These are phyloP conservation scores for Daktulosphaira vitifoliae DNA, from an alignment of 1,140 invertebrate species.

Conservation along the genomic window DNA sequence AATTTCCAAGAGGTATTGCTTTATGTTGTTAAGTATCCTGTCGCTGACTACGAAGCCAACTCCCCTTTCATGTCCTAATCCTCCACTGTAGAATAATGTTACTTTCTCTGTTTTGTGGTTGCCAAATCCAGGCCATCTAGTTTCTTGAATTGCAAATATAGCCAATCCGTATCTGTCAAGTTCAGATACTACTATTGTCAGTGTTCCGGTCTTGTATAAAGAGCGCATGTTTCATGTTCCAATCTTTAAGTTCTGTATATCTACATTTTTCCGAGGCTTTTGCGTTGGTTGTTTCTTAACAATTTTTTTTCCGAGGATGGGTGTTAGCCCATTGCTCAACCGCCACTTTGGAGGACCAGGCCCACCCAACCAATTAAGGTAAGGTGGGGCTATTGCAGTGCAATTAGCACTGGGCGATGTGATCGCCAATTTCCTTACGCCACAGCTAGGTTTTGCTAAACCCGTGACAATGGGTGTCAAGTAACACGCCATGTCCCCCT, in stretches of 20 bases:
- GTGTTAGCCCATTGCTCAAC: neutral
- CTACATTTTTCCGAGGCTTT: slow-evolving; percentile 2
- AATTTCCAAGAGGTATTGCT: slow-evolving; percentile 10
- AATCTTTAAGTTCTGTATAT: neutral
- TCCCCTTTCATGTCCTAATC: neutral
- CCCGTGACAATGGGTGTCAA: too few species aligned
- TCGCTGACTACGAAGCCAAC: neutral
- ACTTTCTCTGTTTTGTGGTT: neutral
- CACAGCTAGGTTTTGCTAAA: too few species aligned
- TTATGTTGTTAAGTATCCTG: slow-evolving; percentile 12
- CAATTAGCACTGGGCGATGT: neutral
- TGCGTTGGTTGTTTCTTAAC: slow-evolving; percentile 10
- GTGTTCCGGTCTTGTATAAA: neutral
- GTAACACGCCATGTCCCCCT: too few species aligned
- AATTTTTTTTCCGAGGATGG: slow-evolving; percentile 12
- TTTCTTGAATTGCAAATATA: slow-evolving; percentile 32
- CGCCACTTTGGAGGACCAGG: neutral
- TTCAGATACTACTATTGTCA: slow-evolving; percentile 25
- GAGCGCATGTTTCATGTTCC: slow-evolving; percentile 35
- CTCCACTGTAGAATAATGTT: slow-evolving; percentile 5
- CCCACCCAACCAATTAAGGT: slow-evolving; percentile 2
- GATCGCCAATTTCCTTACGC: too few species aligned
- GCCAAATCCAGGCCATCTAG: slow-evolving; percentile 18
- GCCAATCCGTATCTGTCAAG: slow-evolving; percentile 32
- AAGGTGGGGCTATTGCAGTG: neutral